These are phyloP conservation scores for Pseudobourletiella spinata DNA, from an alignment of 1,140 invertebrate species.

Conservation along the genomic window DNA sequence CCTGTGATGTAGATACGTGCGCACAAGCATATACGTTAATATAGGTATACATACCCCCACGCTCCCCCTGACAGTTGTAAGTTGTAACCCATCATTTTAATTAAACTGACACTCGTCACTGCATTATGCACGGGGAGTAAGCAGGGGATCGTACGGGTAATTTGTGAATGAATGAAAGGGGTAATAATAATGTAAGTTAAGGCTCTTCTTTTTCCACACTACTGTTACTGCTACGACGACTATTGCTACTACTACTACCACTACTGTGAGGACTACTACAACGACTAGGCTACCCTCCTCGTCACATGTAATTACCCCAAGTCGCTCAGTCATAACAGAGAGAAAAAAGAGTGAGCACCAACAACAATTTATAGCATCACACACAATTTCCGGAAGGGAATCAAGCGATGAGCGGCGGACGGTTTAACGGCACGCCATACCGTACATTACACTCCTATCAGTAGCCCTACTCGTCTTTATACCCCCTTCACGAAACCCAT, in stretches of 20 bases:
- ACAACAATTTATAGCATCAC: not conserved
- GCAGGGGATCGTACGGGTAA: slow-evolving; percentile 18
- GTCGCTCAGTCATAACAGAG: too few species aligned
- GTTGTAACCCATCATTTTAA: slow-evolving; percentile 20
- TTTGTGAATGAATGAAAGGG: slow-evolving; percentile 19
- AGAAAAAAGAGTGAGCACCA: too few species aligned
- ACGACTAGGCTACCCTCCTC: too few species aligned
- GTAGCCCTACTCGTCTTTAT: not conserved
- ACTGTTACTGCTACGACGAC: too few species aligned
- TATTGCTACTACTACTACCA: too few species aligned
- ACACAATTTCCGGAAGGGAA: not conserved
- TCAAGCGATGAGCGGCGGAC: not conserved
- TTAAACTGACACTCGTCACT: slow-evolving; percentile 27
- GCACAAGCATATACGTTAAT: too few species aligned
- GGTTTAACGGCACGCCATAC: too few species aligned
- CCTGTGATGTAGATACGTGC: not conserved
- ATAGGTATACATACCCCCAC: too few species aligned
- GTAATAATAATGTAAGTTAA: slow-evolving; percentile 5
- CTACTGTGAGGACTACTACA: too few species aligned
- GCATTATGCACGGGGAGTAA: slow-evolving; percentile 13
- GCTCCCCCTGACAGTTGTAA: not conserved
- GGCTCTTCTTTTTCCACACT: not conserved
- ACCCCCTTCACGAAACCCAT: not conserved
- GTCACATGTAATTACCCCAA: not conserved
- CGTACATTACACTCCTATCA: too few species aligned